Conservation (phyloP, 1,140 invertebrate species). For the Maconellicoccus hirsutus region DNA sequence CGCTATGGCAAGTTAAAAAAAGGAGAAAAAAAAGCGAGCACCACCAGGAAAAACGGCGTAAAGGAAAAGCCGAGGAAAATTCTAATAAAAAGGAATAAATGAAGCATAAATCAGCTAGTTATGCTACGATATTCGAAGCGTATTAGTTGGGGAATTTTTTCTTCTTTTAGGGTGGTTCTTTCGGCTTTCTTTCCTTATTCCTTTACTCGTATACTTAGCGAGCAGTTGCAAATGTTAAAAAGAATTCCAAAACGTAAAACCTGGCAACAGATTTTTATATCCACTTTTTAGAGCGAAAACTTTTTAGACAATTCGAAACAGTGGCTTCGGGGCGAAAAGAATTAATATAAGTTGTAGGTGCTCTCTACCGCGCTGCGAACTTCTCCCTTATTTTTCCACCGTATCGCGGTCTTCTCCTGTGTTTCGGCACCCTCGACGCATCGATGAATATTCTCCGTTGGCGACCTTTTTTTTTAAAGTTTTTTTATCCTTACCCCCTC, state of each 20-base stretch:
- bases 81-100: conserved; percentile 10
- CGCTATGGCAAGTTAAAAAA: neutral
- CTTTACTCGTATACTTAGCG: too few relatives aligned
- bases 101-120: conserved; percentile 8
- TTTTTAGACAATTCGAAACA: neutral
- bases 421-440: neutral
- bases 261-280: conserved; percentile 9
- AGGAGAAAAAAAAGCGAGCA: neutral
- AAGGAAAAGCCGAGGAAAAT: neutral
- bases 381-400: neutral
- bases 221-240: neutral
- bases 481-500: neutral
- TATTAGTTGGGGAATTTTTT: neutral
- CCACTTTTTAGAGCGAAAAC: conserved; percentile 1
- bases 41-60: neutral
- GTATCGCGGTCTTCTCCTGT: neutral
- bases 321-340: conserved; percentile 5
- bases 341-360: conserved; percentile 1
- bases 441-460: neutral
- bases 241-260: neutral
- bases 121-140: conserved; percentile 3
- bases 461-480: neutral
- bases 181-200: too few relatives aligned
- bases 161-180: neutral
- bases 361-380: neutral